Conservation (phyloP, 2,797 vertebrate genomes). For the Ctenochaetus hawaiiensis region DNA sequence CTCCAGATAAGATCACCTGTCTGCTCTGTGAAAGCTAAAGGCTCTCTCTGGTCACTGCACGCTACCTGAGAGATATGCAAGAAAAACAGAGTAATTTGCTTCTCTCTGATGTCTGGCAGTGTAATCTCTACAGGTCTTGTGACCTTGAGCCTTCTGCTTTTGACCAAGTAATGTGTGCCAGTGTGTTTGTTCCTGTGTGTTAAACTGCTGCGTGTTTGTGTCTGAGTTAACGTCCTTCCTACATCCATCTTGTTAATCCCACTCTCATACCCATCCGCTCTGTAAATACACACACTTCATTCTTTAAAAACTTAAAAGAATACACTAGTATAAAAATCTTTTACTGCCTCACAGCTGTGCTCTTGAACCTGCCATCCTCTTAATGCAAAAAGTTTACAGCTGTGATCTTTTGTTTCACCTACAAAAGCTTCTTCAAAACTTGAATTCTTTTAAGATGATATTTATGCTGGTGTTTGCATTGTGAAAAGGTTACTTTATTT, state of each 20-base stretch:
- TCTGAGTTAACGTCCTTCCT: constrained; percentile 24
- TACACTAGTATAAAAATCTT: neutral
- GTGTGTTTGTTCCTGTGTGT: constrained; percentile 12
- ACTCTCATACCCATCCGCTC: neutral
- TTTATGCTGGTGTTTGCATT: neutral
- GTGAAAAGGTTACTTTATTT: neutral
- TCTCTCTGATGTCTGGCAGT: constrained; percentile 59
- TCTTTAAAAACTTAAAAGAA: neutral
- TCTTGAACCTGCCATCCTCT: neutral
- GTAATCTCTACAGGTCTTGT: constrained; percentile 40
- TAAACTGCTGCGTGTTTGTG: constrained; percentile 1
- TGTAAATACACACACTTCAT: neutral
- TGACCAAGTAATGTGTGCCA: constrained; percentile 17
- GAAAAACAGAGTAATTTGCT: constrained; percentile 38
- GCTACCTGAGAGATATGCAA: constrained; percentile 47
- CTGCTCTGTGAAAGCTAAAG: constrained; percentile 51
- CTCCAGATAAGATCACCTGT: constrained; percentile 62
- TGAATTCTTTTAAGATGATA: neutral
- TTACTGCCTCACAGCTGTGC: neutral
- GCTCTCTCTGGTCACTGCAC: constrained; percentile 54
- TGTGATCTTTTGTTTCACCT: neutral
- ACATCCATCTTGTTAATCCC: constrained; percentile 3
- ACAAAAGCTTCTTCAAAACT: neutral
- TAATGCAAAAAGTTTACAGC: neutral
- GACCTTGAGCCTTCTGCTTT: constrained; percentile 14